A percentile compares a stretch with the other conserved stretches of the same genome.
These are phyloP conservation scores for Hypsibius dujardini DNA, from an alignment of 1,140 invertebrate genomes.

Conservation along the genomic window DNA sequence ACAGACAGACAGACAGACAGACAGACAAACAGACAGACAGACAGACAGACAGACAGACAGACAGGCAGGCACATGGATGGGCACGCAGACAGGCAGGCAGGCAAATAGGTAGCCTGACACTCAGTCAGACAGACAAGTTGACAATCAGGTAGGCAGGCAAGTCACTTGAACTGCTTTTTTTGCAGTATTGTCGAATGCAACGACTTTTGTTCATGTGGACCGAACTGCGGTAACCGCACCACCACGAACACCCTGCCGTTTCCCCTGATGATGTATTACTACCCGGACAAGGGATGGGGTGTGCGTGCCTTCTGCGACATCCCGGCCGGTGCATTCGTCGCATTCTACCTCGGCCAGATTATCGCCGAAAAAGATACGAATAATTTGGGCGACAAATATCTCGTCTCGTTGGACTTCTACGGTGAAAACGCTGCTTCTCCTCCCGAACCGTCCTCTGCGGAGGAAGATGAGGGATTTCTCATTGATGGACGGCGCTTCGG, in stretches of 20 bases:
- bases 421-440: too few relatives aligned
- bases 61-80: not conserved
- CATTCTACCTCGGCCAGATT: not conserved
- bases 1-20: not conserved
- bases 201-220: not conserved
- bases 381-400: not conserved
- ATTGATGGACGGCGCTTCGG: not conserved
- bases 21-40: not conserved
- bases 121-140: not conserved
- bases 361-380: not conserved
- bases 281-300: slow-evolving; percentile 8
- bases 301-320: slow-evolving; percentile 8
- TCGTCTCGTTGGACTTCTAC: not conserved
- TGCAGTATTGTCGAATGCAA: slow-evolving; percentile 16
- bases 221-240: not conserved
- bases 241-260: not conserved
- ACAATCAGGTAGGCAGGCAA: not conserved
- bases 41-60: not conserved
- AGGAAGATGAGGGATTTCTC: too few relatives aligned
- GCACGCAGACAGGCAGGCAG: not conserved
- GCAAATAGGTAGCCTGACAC: not conserved
- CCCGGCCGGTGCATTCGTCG: not conserved
- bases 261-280: slow-evolving; percentile 7
- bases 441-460: too few relatives aligned
- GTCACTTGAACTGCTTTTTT: not conserved